Conservation (phyloP, 2,888 invertebrate genomes). For the Drosophila picticornis region DNA sequence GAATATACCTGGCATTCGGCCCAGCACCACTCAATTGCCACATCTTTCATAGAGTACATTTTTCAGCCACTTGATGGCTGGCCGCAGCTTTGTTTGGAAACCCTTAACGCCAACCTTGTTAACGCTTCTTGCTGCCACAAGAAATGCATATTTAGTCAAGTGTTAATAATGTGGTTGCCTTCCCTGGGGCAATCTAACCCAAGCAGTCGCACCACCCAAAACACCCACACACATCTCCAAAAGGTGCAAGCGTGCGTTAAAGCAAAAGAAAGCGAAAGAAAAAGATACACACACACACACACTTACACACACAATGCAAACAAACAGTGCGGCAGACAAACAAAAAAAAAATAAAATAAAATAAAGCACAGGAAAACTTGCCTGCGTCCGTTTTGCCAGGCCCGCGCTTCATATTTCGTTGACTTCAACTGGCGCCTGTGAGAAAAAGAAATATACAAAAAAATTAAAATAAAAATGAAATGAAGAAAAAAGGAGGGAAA, state of each 20-base stretch:
- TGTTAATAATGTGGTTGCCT: conserved; percentile 84
- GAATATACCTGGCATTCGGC: neutral
- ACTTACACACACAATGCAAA: conserved; percentile 30
- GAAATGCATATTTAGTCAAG: conserved; percentile 85
- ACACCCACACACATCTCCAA: conserved; percentile 29
- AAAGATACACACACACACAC: conserved; percentile 44
- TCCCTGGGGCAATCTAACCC: conserved; percentile 50
- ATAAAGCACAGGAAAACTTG: conserved; percentile 55
- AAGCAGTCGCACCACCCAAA: conserved; percentile 11
- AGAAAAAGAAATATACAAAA: conserved; percentile 54
- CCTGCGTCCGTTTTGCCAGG: conserved; percentile 52
- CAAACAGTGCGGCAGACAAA: conserved; percentile 48
- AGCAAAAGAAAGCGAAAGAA: conserved; percentile 47
- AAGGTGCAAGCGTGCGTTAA: conserved; percentile 80
- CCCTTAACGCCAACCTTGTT: conserved; percentile 64
- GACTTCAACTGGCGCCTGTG: conserved; percentile 55
- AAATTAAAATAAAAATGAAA: conserved; percentile 57
- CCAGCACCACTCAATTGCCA: neutral
- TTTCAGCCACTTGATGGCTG: conserved; percentile 5
- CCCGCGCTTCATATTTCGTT: conserved; percentile 42
- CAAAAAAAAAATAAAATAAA: conserved; percentile 18
- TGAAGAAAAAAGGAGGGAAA: conserved; percentile 9
- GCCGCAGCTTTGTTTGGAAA: conserved; percentile 39
- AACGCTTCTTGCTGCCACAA: conserved; percentile 73
- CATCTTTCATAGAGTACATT: conserved; percentile 7